Conservation (phyloP, 2,113 vertebrate species). For the Scophthalmus maximus region DNA sequence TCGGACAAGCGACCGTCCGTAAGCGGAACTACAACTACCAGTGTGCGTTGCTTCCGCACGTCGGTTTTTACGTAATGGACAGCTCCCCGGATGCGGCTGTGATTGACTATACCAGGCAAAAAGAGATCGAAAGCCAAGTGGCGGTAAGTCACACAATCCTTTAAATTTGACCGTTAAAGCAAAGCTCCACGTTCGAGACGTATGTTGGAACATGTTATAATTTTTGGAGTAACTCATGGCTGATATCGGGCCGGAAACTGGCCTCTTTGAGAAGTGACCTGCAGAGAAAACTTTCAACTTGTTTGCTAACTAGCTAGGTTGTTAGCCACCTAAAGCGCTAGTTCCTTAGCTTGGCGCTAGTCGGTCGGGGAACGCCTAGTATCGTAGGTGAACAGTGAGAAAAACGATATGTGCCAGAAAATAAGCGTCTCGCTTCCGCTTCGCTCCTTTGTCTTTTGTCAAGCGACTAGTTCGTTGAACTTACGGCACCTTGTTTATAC, state of each 20-base stretch:
- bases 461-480: rapidly evolving
- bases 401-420: slow-evolving; percentile 4
- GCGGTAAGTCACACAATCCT: slow-evolving; percentile 76
- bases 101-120: slow-evolving; percentile 77
- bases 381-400: slow-evolving; percentile 16
- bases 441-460: neutral
- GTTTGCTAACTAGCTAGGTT: slow-evolving; percentile 76
- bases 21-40: slow-evolving; percentile 72
- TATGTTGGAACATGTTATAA: neutral
- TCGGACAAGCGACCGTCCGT: neutral
- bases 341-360: slow-evolving; percentile 78
- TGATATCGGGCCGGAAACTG: neutral
- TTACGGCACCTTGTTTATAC: neutral
- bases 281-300: slow-evolving; percentile 62
- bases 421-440: neutral
- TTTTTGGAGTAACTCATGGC: neutral
- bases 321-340: slow-evolving; percentile 66
- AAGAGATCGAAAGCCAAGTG: slow-evolving; percentile 77
- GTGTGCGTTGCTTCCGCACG: slow-evolving; percentile 12
- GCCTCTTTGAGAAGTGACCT: slow-evolving; percentile 5
- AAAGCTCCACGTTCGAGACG: neutral
- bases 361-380: slow-evolving; percentile 76
- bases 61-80: slow-evolving; percentile 64
- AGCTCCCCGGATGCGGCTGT: slow-evolving; percentile 84
- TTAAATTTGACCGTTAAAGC: slow-evolving; percentile 9